Base-by-base conservation (phyloP, 1,140 invertebrate genomes). In the Papilio dardanus region DNA sequence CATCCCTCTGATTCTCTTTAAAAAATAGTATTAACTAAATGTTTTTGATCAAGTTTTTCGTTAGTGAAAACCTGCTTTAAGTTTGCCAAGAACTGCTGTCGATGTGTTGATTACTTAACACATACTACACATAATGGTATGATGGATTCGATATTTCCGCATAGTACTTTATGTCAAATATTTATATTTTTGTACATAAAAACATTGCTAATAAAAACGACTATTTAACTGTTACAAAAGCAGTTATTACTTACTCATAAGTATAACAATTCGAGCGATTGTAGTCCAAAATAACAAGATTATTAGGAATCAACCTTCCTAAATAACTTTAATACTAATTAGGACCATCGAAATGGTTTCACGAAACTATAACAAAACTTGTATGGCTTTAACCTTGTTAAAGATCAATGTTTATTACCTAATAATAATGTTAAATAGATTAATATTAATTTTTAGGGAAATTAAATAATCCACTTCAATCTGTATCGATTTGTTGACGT, bases 371-470 rank as follows among this genome's bases (percentile, higher is more conserved):
- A 28, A 71, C 31, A 71, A 21, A 46, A 71, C 68, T 71, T 71
- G 8, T 71, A 50, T 16, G 68, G 68, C 40, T 71, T 71, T 71
- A 71, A 71, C 40, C 40, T 50, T 28, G 30, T 71, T 71, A 46
- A 14, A 50, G 5, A 24, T 2, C 4, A 30, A 50, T 50, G 40
- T 37, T 33, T 50, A 30, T 30, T 19, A 1, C 42, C 42, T 19
- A 19, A 0, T 19, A 46, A 5, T 46, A 1, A 54, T 21, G n/a
- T 21, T 54, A 19, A 54, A 21, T 21, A 54, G 19, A 5, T 54
- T 54, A 24, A 54, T 24, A 10, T 3, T 46, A 16, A n/a, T 46
- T 46, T n/a, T 46, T 46, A 14, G 7, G 4, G 6, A 46, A 46
- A 46, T 6, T n/a, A 42, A 42, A 4, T n/a, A 5, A 4, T 16